Evolutionary conservation across 2,888 invertebrate species (phyloP).

Genomic region (Syrphus vitripennis): DNA sequence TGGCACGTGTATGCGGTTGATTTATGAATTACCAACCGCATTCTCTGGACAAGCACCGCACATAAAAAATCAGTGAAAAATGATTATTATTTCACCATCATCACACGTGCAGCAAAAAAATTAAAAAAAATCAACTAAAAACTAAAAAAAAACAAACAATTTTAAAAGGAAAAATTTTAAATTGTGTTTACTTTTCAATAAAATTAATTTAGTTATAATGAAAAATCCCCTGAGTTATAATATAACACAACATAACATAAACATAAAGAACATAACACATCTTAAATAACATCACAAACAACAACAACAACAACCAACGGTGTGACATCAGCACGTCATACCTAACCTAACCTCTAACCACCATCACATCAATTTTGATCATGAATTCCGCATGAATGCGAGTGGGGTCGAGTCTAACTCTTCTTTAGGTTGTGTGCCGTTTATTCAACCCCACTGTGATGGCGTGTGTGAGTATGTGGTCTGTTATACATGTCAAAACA

Average conservation of each 20-base stretch:
- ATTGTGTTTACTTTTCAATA: constrained; percentile 48
- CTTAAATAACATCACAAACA: constrained; percentile 2
- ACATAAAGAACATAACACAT: background rate
- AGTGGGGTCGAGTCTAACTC: background rate
- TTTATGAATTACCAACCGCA: constrained; percentile 33
- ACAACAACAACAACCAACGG: background rate
- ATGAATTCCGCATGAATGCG: background rate
- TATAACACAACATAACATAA: too few relatives aligned
- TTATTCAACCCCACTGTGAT: background rate
- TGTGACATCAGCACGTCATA: constrained; percentile 7
- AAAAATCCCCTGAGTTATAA: background rate
- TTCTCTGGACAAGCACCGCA: background rate
- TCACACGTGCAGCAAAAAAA: background rate
- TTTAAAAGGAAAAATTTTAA: constrained; percentile 5
- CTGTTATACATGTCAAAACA: constrained; percentile 49
- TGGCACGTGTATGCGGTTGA: constrained; percentile 59
- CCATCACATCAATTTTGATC: constrained; percentile 30
- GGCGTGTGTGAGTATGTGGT: background rate
- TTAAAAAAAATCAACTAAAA: background rate
- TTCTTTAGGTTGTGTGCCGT: background rate
- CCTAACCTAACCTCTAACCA: constrained; percentile 9
- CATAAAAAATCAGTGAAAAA: background rate
- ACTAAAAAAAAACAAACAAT: background rate
- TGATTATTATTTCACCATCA: constrained; percentile 7
- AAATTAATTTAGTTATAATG: constrained; percentile 52